phyloP scores from a whole-genome alignment of 1,140 invertebrate genomes.

The Adelges cooleyi region DNA sequence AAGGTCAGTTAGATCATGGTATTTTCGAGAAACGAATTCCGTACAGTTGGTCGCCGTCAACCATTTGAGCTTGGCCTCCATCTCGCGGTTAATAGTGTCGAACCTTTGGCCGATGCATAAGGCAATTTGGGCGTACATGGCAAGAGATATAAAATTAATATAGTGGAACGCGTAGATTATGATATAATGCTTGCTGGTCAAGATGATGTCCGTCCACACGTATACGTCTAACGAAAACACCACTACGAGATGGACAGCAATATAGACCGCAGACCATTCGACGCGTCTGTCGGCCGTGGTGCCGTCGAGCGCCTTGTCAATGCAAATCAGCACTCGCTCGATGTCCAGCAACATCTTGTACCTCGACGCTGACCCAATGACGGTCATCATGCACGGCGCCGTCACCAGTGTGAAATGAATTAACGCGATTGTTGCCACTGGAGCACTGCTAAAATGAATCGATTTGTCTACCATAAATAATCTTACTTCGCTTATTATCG shows the following conservation, averaged over 20 bases:
- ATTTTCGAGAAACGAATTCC: too few relatives aligned
- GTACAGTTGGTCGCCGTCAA: background rate
- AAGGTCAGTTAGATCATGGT: too few relatives aligned
- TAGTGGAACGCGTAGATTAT: background rate
- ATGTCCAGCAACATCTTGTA: background rate
- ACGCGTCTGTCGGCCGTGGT: background rate
- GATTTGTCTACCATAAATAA: background rate
- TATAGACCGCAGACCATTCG: background rate
- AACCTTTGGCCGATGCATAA: conserved; percentile 9
- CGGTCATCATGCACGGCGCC: background rate
- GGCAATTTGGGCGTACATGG: conserved; percentile 21
- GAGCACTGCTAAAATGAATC: background rate
- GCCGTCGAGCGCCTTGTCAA: background rate
- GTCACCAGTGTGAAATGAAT: background rate
- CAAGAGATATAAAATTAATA: conserved; percentile 1
- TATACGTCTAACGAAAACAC: conserved; percentile 12
- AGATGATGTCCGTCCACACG: conserved; percentile 15
- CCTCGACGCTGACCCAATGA: background rate
- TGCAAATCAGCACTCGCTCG: background rate
- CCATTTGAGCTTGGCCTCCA: too few relatives aligned
- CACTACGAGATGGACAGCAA: background rate
- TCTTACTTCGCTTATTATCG: background rate
- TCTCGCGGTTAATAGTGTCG: conserved; percentile 8
- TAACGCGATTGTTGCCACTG: background rate
- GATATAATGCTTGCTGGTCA: conserved; percentile 8